Percentiles rank a stretch among this genome's conserved stretches.
Conservation (phyloP, 35 echinoderm and acorn worm genomes). For the Ophiothrix spiculata region DNA sequence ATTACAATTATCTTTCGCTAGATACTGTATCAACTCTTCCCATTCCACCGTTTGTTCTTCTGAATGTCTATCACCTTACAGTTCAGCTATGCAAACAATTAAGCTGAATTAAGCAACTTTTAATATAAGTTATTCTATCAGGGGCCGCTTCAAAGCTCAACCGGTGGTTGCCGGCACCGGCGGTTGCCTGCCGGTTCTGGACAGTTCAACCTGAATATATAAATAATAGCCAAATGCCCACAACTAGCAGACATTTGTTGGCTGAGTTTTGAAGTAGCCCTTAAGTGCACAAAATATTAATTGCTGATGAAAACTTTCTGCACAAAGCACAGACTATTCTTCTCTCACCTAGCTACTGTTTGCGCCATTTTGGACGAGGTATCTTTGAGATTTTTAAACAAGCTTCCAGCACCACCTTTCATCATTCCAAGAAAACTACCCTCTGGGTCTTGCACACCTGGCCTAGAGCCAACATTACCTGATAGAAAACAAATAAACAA, state of each 20-base stretch:
- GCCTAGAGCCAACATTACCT: slow-evolving; percentile 4
- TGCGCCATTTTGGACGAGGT: slow-evolving; percentile 84
- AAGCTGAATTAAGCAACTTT: background rate
- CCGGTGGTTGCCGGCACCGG: no score
- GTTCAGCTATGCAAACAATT: background rate
- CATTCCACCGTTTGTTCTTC: no score
- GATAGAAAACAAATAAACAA: background rate
- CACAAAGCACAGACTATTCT: no score
- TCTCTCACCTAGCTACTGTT: slow-evolving; percentile 87
- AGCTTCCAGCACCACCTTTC: slow-evolving; percentile 87
- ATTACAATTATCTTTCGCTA: no score
- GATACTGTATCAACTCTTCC: no score
- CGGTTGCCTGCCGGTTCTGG: no score
- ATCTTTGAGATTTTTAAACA: slow-evolving; percentile 91
- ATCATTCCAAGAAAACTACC: slow-evolving; percentile 89
- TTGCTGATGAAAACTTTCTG: no score
- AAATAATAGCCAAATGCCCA: no score
- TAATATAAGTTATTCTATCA: background rate
- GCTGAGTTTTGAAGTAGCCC: no score
- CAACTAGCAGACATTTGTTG: no score
- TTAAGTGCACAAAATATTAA: no score
- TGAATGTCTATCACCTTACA: background rate
- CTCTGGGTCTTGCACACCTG: background rate
- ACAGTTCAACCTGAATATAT: no score
- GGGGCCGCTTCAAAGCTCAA: background rate